Conservation (phyloP, 2,888 invertebrate genomes). For the Dryocosmus kuriphilus region DNA sequence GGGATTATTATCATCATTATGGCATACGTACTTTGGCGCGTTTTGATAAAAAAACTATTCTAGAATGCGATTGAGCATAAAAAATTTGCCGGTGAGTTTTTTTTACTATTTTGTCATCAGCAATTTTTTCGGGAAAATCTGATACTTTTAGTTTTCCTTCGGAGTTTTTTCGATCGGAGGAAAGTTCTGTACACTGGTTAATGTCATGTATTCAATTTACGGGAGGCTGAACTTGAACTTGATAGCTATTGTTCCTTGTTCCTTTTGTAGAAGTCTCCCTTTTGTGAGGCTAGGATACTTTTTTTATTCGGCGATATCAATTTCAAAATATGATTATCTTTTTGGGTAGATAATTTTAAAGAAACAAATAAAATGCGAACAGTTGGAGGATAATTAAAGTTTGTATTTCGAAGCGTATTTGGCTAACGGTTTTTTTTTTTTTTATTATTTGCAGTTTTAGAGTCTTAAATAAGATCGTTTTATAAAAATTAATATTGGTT, state of each 20-base stretch:
- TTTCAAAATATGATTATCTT: too few relatives aligned
- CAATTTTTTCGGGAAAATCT: slow-evolving; percentile 1
- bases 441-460: too few relatives aligned
- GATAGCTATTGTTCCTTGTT: not conserved
- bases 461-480: too few relatives aligned
- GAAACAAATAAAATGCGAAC: too few relatives aligned
- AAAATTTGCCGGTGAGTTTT: slow-evolving; percentile 73
- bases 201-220: not conserved
- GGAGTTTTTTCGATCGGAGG: not conserved
- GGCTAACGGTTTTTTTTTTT: too few relatives aligned
- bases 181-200: not conserved
- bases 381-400: too few relatives aligned
- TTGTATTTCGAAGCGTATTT: too few relatives aligned
- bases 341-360: too few relatives aligned
- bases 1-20: slow-evolving; percentile 69
- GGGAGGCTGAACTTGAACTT: not conserved
- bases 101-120: slow-evolving; percentile 19
- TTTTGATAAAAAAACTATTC: slow-evolving; percentile 82
- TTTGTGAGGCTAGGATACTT: not conserved
- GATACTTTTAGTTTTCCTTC: not conserved
- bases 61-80: slow-evolving; percentile 80
- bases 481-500: too few relatives aligned
- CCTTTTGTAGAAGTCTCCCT: not conserved
- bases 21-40: slow-evolving; percentile 82
- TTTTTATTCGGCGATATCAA: too few relatives aligned